phyloP scores from a whole-genome alignment of 2,113 vertebrate genomes.

The Alaudala cheleensis region DNA sequence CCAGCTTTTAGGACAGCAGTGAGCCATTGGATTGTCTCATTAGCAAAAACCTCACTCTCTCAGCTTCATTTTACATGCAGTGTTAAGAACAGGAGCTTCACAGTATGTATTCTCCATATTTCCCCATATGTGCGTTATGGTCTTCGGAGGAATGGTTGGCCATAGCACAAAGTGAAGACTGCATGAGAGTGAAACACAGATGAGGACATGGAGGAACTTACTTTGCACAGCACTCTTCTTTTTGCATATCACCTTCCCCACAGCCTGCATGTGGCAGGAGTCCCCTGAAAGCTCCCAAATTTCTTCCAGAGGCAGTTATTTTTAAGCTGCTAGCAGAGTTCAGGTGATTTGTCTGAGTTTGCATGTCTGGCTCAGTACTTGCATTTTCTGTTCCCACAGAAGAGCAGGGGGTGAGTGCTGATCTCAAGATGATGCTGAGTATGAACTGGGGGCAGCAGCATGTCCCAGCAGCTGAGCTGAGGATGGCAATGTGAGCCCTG shows the following conservation, averaged over 20 bases:
- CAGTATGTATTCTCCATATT: neutral
- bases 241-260: neutral
- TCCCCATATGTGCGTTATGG: neutral
- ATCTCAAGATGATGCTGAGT: neutral
- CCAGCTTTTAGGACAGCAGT: conserved; percentile 21
- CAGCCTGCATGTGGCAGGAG: neutral
- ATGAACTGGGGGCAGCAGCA: neutral
- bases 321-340: neutral
- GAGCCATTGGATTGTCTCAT: neutral
- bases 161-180: neutral
- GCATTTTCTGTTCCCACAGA: neutral
- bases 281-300: neutral
- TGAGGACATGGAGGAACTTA: neutral
- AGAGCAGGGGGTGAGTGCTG: neutral
- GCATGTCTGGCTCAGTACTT: neutral
- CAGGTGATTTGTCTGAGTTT: neutral
- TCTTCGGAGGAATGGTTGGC: neutral
- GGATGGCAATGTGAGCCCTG: neutral
- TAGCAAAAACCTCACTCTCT: neutral
- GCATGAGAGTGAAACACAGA: neutral
- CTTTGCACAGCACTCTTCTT: neutral
- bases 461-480: neutral
- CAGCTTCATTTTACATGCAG: conserved; percentile 10
- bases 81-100: neutral
- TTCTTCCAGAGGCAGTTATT: neutral